Conservation (phyloP, 2,888 invertebrate genomes). For the Zonitis immaculata region DNA sequence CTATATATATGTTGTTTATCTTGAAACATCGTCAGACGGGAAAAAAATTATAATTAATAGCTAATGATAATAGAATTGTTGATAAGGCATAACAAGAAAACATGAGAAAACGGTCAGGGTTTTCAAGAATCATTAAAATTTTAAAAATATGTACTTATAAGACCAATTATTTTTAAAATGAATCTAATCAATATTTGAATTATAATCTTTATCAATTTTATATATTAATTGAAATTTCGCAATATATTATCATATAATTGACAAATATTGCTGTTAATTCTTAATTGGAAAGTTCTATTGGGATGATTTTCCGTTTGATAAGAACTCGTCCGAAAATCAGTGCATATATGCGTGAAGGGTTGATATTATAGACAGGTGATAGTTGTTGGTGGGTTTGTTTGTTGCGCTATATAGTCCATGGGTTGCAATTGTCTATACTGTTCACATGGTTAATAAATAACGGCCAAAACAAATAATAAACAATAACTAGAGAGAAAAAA, state of each 20-base stretch:
- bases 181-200: too few species aligned
- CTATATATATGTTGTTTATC: not conserved
- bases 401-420: conserved; percentile 1
- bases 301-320: too few species aligned
- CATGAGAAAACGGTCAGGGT: not conserved
- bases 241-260: too few species aligned
- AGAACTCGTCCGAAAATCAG: not conserved
- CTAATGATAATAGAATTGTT: not conserved
- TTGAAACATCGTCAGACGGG: not conserved
- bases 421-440: conserved; percentile 5
- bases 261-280: too few species aligned
- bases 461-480: conserved; percentile 21
- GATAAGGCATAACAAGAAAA: not conserved
- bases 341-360: not conserved
- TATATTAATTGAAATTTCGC: too few species aligned
- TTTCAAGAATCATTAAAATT: too few species aligned
- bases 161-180: too few species aligned
- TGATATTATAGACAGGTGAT: not conserved
- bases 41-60: not conserved
- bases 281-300: too few species aligned
- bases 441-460: conserved; percentile 19
- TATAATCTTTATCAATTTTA: too few species aligned
- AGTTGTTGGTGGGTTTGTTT: not conserved
- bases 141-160: too few species aligned
- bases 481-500: conserved; percentile 23